Evolutionary conservation across 2,113 vertebrate genomes (phyloP), one percentile per base, ranked within the genome.

Genomic region (Asarcornis scutulata): DNA sequence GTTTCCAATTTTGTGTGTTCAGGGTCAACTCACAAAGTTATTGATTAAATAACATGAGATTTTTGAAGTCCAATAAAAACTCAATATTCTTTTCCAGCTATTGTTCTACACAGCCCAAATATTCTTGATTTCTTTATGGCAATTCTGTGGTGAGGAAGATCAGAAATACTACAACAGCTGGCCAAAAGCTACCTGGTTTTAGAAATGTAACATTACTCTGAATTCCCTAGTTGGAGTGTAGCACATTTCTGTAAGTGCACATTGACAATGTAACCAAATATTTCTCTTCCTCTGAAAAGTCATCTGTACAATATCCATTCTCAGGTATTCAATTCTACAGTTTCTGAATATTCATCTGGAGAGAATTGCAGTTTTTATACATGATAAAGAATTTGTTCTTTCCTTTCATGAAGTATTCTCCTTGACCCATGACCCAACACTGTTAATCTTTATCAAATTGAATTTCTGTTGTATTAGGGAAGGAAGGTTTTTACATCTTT

Each of bases 31-130:
- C 42, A 31, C 15, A 42, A 66, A 80, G 44, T 46, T 71, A 53
- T 1, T 77, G 31, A 50, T 26, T 83, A 34, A 93, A 64, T 11
- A 82, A 21, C 32, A 46, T 15, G 44, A 50, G 3, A 50, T 74
- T 74, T 55, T 60, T 15, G 1, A 88, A 81, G 68, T 38, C 8
- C 68, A 73, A 31, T 8, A 55, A 58, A 60, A 76, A 3, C 32
- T 44, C 66, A 4, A 18, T 15, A 17, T 64, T 17, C 12, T 89
- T 81, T 75, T 83, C 18, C 42, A 63, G 78, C 23, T 84, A 11
- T 75, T 0, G 0, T 82, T 83, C 25, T 68, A 1, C 1, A 0
- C 31, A n/a, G 2, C 78, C 11, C 25, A 88, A 26, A 42, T 64
- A 25, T 17, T 48, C 18, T 26, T 38, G 22, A 55, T 62, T 53